Base-by-base conservation (phyloP, 1,140 invertebrate species). In the Papilio polytes region DNA sequence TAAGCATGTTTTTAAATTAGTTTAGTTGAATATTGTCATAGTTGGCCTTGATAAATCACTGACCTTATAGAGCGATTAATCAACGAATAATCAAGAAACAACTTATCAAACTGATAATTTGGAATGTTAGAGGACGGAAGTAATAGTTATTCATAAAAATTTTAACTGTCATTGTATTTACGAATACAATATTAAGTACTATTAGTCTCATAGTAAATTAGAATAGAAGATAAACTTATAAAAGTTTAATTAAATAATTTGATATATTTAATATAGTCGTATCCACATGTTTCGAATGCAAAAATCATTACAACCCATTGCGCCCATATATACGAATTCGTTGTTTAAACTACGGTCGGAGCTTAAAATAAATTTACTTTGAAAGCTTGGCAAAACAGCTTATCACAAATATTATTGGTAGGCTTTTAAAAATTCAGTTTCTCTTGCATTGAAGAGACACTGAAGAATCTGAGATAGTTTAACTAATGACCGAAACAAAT, bases 291-390 rank as follows among this genome's bases (percentile, higher is more conserved):
- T 84, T 73, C 88, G 85, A 26, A 82, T 81, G 86, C 81, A 80
- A 81, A 87, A 90, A 89, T 92, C 85, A 93, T 91, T 91, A 90
- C 91, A 90, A 83, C 84, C 88, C 89, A 91, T 89, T 92, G 90
- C 85, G 85, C 80, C 83, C 87, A 87, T 89, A 87, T 89, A 91
- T 86, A 90, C 85, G 87, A 90, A 89, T 92, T 89, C 85, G 84
- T 86, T 92, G 91, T 91, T 91, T 88, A 90, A 92, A 92, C 90
- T 90, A 91, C 86, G 84, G 76, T 77, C 86, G 84, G 70, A 63
- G 89, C 87, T 91, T 89, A 88, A 91, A 91, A 91, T 91, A 91
- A 89, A 91, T 91, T 90, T 89, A 86, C 86, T 88, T 89, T 89
- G 85, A 85, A 92, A 85, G 82, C 81, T 74, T 78, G 63, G 73